phyloP scores from a whole-genome alignment of 2,797 vertebrate genomes.

The Gila robusta region DNA sequence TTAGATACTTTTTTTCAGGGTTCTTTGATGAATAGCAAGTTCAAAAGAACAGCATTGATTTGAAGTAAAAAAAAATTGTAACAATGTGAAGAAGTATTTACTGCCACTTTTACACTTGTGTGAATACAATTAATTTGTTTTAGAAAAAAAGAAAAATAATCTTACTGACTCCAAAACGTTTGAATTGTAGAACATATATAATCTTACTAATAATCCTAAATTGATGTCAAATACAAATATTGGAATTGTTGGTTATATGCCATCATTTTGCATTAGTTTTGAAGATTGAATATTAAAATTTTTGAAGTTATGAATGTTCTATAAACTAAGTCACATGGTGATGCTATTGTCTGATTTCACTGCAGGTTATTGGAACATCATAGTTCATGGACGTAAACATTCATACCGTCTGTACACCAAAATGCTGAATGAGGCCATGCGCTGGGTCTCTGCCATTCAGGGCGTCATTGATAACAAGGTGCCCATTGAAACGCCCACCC shows the following conservation, averaged over 20 bases:
- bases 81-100: neutral
- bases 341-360: neutral
- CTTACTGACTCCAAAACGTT: no score
- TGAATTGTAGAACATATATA: neutral
- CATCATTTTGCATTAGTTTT: neutral
- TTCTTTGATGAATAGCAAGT: neutral
- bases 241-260: neutral
- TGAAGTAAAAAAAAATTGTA: neutral
- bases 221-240: neutral
- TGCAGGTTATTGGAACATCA: conserved; percentile 92
- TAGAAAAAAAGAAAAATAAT: no score
- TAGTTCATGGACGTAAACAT: conserved; percentile 90
- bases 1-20: neutral
- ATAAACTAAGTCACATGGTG: neutral
- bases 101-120: neutral
- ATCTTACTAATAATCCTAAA: neutral
- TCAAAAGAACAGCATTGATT: neutral
- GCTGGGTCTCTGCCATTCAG: conserved; percentile 90
- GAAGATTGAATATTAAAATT: neutral
- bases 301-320: neutral
- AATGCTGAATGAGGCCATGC: conserved; percentile 90
- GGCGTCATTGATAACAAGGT: conserved; percentile 91
- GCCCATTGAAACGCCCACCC: conserved; percentile 91
- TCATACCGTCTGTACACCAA: conserved; percentile 91
- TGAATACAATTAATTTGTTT: no score